Base-by-base conservation (phyloP, 2,113 vertebrate genomes). In the Tor tambroides region DNA sequence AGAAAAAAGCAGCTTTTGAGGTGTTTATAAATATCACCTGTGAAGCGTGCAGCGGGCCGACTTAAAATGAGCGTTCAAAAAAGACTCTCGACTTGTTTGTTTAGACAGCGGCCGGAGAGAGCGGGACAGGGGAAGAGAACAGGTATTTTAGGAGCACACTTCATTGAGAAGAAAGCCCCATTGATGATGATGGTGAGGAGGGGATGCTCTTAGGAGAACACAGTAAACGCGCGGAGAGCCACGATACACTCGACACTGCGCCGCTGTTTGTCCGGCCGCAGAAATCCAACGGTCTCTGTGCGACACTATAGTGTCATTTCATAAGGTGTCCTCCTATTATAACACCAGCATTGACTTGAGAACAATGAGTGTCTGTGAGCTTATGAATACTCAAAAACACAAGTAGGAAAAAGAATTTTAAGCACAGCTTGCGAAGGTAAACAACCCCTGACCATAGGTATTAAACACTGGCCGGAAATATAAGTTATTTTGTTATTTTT, bases 61-160 rank as follows among this genome's bases (percentile, higher is more conserved):
- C 86, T 75, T 88, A 87, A 92, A 93, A 91, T 75, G 86, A 89
- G 89, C 87, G 90, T 85, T 91, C 91, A 93, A 90, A 92, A 93
- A 92, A 91, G 85, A 90, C 92, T 91, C 92, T 93, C 91, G 89
- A 85, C 81, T 76, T 94, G 92, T 95, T 95, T 95, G 92, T 95
- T 95, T 94, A 94, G 92, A 94, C 92, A 91, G 91, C 72, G 89
- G 90, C 86, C 85, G 87, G 92, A 1, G 84, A 88, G 82, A 54
- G 74, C 77, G 88, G 71, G 67, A 59, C 75, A 85, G 87, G 89
- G 85, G 83, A 86, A 21, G 77, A 69, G 59, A 63, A 85, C 69
- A 41, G 77, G 72, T 86, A 88, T 88, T 88, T 88, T 86, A 54
- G 80, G 87, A 85, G 26, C 41, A 85, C 65, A 88, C 84, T 83